A percentile compares a stretch with the other conserved stretches of the same genome.
Conservation (phyloP, 2,888 invertebrate species). For the Linyphia triangularis region DNA sequence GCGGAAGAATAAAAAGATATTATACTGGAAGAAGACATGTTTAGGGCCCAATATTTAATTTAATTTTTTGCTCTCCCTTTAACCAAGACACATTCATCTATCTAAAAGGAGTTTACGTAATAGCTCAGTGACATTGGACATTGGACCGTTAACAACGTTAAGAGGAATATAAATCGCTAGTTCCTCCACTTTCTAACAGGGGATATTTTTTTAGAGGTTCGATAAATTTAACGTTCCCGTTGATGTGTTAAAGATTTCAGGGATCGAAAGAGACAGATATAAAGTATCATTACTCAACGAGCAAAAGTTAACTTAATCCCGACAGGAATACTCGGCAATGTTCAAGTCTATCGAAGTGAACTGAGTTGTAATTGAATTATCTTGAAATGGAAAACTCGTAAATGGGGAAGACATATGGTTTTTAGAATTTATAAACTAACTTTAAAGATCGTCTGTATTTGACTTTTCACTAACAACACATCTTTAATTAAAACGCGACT, state of each 20-base stretch:
- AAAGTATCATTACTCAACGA: neutral
- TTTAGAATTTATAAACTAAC: no score
- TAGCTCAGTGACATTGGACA: constrained; percentile 37
- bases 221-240: constrained; percentile 34
- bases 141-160: constrained; percentile 39
- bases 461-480: no score
- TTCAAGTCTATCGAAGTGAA: neutral
- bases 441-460: no score
- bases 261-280: constrained; percentile 30
- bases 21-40: neutral
- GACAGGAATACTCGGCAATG: neutral
- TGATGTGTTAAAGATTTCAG: constrained; percentile 42
- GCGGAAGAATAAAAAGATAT: neutral
- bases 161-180: constrained; percentile 25
- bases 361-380: no score
- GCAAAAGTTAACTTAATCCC: neutral
- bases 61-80: constrained; percentile 25
- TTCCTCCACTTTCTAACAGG: neutral
- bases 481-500: no score
- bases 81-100: constrained; percentile 14
- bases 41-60: constrained; percentile 10
- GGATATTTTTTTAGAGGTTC: neutral
- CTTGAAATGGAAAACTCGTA: no score
- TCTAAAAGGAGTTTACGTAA: constrained; percentile 13
- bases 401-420: no score